A percentile compares a stretch with the other conserved stretches of the same genome.
These are phyloP conservation scores for Anableps anableps DNA, from an alignment of 2,797 vertebrate species.

Conservation along the genomic window DNA sequence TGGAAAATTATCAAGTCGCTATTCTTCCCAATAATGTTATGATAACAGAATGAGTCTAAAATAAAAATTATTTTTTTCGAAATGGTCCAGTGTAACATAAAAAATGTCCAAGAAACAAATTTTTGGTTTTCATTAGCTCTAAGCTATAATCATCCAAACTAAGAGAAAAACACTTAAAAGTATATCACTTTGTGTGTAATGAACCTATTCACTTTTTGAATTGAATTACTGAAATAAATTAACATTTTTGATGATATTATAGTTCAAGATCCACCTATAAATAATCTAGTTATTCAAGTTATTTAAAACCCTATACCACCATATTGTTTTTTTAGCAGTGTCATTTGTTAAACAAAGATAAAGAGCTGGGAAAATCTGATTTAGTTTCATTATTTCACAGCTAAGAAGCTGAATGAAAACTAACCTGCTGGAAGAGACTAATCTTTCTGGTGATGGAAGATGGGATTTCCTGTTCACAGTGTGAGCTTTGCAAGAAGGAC, in stretches of 20 bases:
- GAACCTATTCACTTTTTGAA: neutral
- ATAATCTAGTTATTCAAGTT: no score
- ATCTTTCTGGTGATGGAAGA: constrained; percentile 86
- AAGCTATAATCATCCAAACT: neutral
- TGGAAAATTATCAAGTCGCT: neutral
- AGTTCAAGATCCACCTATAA: neutral
- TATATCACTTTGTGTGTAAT: neutral
- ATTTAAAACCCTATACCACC: no score
- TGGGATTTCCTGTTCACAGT: constrained; percentile 94
- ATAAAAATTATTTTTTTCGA: neutral
- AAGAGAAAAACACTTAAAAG: neutral
- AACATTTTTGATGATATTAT: neutral
- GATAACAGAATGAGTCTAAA: neutral
- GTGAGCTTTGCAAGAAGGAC: constrained; percentile 88
- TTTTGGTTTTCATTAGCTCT: neutral
- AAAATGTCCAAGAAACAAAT: neutral
- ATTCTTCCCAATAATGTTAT: neutral
- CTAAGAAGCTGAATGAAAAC: constrained; percentile 47
- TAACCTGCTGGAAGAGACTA: constrained; percentile 94
- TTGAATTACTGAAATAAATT: neutral
- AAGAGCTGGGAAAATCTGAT: neutral
- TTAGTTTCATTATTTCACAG: constrained; percentile 6
- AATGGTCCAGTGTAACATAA: neutral
- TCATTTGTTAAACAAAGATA: neutral
- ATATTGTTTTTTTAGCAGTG: no score